A percentile compares a stretch with the other conserved stretches of the same genome.
Conservation (phyloP, 1,140 invertebrate genomes). For the Drosophila dunni region DNA sequence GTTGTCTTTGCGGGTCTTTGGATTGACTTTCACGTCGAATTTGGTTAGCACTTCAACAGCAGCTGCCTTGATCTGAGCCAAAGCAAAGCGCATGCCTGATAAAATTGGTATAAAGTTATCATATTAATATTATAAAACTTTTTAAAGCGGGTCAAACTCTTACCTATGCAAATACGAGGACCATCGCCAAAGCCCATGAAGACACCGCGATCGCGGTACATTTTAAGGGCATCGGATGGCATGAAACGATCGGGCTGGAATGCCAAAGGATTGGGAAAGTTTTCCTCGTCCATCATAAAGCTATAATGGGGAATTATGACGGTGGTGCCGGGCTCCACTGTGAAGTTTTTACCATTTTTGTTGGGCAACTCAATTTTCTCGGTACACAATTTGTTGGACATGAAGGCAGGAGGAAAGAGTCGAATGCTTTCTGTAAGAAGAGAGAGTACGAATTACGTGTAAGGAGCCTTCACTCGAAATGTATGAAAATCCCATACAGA, state of each 20-base stretch:
- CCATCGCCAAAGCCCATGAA: constrained; percentile 75
- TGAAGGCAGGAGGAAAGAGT: constrained; percentile 58
- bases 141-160: background rate
- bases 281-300: constrained; percentile 87
- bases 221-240: constrained; percentile 67
- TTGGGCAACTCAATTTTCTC: constrained; percentile 67
- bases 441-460: background rate
- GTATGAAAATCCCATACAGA: too few relatives aligned
- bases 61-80: constrained; percentile 72
- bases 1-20: constrained; percentile 72
- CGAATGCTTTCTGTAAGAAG: constrained; percentile 58
- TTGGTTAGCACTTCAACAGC: constrained; percentile 67
- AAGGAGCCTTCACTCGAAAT: too few relatives aligned
- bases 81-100: constrained; percentile 79
- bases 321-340: constrained; percentile 84
- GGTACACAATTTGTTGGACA: constrained; percentile 67
- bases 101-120: background rate
- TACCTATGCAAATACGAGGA: constrained; percentile 74
- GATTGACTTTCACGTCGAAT: constrained; percentile 60
- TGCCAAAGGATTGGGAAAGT: constrained; percentile 88
- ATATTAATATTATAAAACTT: background rate
- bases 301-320: constrained; percentile 86
- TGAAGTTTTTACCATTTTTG: constrained; percentile 54
- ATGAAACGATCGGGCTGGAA: constrained; percentile 90
- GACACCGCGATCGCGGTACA: constrained; percentile 64